A percentile compares a stretch with the other conserved stretches of the same genome.
phyloP scores from a whole-genome alignment of 2,797 vertebrate genomes.

The Poeciliopsis paucimaculata region DNA sequence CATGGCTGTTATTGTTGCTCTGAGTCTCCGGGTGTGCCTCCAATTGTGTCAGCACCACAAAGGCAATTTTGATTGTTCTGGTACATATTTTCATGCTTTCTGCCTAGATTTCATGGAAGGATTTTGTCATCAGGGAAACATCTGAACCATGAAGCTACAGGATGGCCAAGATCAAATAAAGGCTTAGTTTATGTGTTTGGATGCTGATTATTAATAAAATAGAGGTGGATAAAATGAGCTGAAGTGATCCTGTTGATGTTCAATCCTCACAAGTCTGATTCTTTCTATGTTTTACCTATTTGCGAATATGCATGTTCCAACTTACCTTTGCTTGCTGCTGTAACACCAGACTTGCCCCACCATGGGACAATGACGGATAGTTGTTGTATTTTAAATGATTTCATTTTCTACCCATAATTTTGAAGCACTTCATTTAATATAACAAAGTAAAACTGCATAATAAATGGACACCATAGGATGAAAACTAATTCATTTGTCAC shows the following conservation, averaged over 20 bases:
- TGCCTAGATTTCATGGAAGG: not conserved
- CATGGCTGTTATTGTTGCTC: not conserved
- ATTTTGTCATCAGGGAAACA: not conserved
- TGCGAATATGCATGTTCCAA: not conserved
- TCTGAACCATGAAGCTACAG: not conserved
- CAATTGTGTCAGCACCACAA: conserved; percentile 2
- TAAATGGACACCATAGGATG: not conserved
- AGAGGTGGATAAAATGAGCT: not conserved
- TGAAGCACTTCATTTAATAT: not conserved
- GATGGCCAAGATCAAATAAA: not conserved
- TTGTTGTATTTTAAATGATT: not conserved
- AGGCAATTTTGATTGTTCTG: not conserved
- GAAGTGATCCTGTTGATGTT: not conserved
- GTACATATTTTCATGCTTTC: not conserved
- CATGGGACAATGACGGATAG: not conserved
- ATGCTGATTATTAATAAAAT: not conserved
- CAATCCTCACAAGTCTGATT: not conserved
- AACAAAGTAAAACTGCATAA: not conserved
- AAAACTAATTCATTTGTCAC: not conserved
- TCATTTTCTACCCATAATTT: not conserved
- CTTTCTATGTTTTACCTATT: not conserved
- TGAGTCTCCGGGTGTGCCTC: not conserved
- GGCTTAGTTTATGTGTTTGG: not conserved
- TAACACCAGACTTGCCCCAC: not conserved
- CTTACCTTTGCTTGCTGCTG: not conserved